Percentiles rank a stretch among this genome's conserved stretches.
Conservation (phyloP, 2,113 vertebrate species). For the Pristiophorus japonicus region DNA sequence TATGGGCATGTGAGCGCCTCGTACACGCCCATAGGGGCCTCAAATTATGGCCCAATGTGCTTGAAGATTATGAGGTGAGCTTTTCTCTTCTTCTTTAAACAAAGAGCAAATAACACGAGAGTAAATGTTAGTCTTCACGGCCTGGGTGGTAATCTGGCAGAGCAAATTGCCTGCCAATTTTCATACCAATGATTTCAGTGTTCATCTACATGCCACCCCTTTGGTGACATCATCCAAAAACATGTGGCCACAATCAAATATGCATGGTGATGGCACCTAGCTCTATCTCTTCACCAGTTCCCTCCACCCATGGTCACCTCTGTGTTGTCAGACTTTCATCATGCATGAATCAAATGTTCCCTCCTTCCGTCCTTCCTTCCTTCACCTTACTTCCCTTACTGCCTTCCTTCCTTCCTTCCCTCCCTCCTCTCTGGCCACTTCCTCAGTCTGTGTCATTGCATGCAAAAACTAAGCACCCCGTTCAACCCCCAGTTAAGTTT, state of each 20-base stretch:
- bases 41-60: too few species aligned
- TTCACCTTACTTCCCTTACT: too few species aligned
- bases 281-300: background rate
- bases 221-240: background rate
- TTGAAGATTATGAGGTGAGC: background rate
- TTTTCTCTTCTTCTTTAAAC: background rate
- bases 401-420: background rate
- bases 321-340: background rate
- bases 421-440: background rate
- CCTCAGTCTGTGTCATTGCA: background rate
- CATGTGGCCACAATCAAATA: background rate
- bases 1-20: too few species aligned
- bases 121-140: background rate
- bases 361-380: background rate
- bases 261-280: background rate
- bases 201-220: background rate
- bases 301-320: background rate
- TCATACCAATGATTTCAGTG: too few species aligned
- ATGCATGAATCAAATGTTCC: too few species aligned
- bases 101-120: background rate
- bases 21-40: too few species aligned
- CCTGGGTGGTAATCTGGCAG: background rate
- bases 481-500: background rate
- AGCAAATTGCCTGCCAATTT: background rate
- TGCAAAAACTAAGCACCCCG: background rate